Base-by-base conservation (phyloP, 1,140 invertebrate species). In the Bacillus rossius region DNA sequence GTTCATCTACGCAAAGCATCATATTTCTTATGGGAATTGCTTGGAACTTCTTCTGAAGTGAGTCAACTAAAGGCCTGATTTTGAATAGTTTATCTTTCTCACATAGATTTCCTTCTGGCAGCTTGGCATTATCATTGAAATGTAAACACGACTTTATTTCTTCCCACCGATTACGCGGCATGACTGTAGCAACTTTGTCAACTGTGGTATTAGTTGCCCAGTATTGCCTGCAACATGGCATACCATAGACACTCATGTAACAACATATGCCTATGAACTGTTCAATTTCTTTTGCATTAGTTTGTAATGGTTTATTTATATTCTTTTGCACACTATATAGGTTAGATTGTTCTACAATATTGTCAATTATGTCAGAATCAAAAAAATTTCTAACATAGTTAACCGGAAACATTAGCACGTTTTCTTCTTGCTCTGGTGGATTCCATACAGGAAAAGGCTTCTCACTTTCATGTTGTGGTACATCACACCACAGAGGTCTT, bases 381-480 rank as follows among this genome's bases (percentile, higher is more conserved):
- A 65, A 61, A 40, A 61, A 60, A 19, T 59, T 16, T 10, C n/a
- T 37, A 34, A 65, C 63, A 40, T 65, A 65, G 42, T 62, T 26
- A 22, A 55, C 14, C 2, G 61, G 58, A 53, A 42, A 8, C 43
- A 20, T 45, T 3, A 45, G 17, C n/a, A 20, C 43, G 10, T 45
- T 5, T 5, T 13, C 4, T 25, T 20, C 43, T 3, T 5, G 13
- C 4, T 34, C 10, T 34, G 10, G 5, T 34, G 10, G 5, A 34
- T 34, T 10, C 29, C 29, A 34, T 34, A 34, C 10, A 10, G 29
- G 29, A 34, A 34, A 7, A 34, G 29, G 29, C 10, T 34, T 34
- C 10, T 34, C 29, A 34, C 29, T 34, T 34, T 4, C n/a, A n/a
- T n/a, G n/a, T n/a, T n/a, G n/a, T n/a, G n/a, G n/a, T n/a, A n/a